Percentiles rank a stretch among this genome's conserved stretches.
These are phyloP conservation scores for Spilogale gracilis DNA, from an alignment of 2,113 vertebrate genomes.

Conservation along the genomic window DNA sequence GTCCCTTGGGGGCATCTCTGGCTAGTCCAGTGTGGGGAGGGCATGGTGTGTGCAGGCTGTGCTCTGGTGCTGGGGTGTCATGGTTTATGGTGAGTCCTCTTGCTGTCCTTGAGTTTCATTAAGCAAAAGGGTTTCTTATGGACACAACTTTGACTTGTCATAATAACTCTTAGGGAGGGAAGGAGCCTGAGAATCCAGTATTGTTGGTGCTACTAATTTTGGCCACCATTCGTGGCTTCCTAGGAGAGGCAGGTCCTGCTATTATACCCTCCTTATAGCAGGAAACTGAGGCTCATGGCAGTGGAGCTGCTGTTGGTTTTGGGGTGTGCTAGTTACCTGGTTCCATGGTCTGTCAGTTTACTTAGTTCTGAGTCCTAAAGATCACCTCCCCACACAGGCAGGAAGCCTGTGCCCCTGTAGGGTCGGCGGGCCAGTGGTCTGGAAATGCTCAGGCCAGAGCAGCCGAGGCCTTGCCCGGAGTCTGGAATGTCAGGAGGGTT, in stretches of 20 bases:
- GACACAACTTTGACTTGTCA: not conserved
- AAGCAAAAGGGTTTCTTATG: too few species aligned
- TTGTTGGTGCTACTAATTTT: rapidly evolving
- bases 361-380: not conserved
- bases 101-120: not conserved
- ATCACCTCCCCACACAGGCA: rapidly evolving
- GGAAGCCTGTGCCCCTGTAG: too few species aligned
- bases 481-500: rapidly evolving
- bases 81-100: rapidly evolving
- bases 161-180: rapidly evolving
- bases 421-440: not conserved
- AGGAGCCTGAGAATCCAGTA: rapidly evolving
- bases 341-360: rapidly evolving
- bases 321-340: not conserved
- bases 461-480: rapidly evolving
- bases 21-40: not conserved
- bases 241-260: rapidly evolving
- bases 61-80: not conserved
- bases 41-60: rapidly evolving
- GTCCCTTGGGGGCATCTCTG: not conserved
- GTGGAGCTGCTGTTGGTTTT: not conserved
- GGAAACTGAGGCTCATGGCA: not conserved
- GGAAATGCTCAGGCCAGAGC: rapidly evolving
- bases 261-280: rapidly evolving
- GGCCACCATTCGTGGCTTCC: not conserved